phyloP scores from a whole-genome alignment of 2,113 vertebrate species.

The Thryonomys swinderianus region DNA sequence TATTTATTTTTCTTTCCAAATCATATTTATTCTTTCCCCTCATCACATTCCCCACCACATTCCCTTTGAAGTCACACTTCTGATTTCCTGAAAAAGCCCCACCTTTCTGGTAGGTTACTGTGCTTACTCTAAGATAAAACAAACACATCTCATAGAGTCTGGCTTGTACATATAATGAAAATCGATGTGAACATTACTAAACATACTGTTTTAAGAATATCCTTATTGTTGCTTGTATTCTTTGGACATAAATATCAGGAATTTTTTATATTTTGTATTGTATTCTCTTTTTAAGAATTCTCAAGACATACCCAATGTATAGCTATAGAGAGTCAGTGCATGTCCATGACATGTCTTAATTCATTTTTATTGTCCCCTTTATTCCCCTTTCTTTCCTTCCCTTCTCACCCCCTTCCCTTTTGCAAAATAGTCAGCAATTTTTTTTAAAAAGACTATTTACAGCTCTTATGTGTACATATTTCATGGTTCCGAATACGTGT shows the following conservation, averaged over 20 bases:
- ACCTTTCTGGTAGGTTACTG: not conserved
- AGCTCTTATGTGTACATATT: not conserved
- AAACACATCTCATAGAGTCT: not conserved
- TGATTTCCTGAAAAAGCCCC: not conserved
- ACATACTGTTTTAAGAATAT: not conserved
- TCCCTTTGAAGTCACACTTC: not conserved
- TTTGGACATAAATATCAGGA: too few relatives aligned
- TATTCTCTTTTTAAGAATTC: not conserved
- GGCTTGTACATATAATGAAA: not conserved
- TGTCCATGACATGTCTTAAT: not conserved
- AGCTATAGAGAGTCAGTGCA: not conserved
- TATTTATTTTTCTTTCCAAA: too few relatives aligned
- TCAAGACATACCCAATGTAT: not conserved
- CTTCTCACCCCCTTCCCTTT: not conserved
- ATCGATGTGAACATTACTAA: not conserved
- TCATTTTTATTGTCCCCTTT: not conserved
- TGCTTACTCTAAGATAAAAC: conserved; percentile 14
- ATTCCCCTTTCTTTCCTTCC: not conserved
- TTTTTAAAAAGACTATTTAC: not conserved
- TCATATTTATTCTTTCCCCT: too few relatives aligned
- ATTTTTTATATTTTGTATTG: not conserved
- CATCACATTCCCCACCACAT: too few relatives aligned
- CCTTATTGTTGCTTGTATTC: not conserved
- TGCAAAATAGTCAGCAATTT: not conserved
- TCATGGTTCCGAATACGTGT: not conserved